Conservation (phyloP, 1,140 invertebrate genomes). For the Caenorhabditis inopinata region DNA sequence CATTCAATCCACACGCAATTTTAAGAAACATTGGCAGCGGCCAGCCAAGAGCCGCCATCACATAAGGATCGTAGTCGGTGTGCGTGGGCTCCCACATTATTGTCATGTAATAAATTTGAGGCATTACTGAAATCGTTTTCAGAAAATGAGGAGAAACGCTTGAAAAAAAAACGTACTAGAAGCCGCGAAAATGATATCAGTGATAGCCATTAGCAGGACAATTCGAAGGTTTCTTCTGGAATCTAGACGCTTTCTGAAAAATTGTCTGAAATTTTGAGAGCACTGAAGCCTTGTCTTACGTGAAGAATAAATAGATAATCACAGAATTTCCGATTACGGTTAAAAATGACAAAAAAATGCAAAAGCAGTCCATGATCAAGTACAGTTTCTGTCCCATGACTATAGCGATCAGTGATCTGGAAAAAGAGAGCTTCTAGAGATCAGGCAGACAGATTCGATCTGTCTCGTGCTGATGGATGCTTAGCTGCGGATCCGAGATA, state of each 20-base stretch:
- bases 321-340: background rate
- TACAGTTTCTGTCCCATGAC: constrained; percentile 5
- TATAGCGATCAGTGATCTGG: too few relatives aligned
- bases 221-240: background rate
- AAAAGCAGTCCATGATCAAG: background rate
- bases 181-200: background rate
- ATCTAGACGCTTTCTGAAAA: background rate
- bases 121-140: background rate
- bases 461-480: too few relatives aligned
- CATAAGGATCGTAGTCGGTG: background rate
- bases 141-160: background rate
- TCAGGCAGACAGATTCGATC: too few relatives aligned
- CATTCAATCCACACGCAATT: background rate
- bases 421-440: too few relatives aligned
- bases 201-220: background rate
- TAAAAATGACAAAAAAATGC: background rate
- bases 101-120: background rate
- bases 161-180: background rate
- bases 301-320: background rate
- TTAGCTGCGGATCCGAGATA: too few relatives aligned
- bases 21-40: background rate
- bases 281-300: too few relatives aligned
- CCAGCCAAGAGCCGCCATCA: background rate
- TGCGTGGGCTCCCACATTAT: background rate
- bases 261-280: too few relatives aligned